Base-by-base conservation (phyloP, 1,140 invertebrate genomes). In the Ceratoteleas bidentatus region DNA sequence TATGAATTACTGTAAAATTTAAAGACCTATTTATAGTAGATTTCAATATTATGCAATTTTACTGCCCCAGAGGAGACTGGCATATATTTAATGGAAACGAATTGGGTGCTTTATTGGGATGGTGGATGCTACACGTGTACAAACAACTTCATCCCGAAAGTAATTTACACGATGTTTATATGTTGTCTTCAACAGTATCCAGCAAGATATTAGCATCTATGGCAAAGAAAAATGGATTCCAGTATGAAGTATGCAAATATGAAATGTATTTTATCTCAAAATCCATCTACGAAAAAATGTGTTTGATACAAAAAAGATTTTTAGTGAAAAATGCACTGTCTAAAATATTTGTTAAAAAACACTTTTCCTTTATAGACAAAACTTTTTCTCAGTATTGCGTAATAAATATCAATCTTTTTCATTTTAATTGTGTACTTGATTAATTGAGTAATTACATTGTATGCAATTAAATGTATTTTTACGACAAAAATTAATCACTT, bases 1-100 rank as follows among this genome's bases (percentile, higher is more conserved):
- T n/a, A n/a, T n/a, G n/a, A n/a, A n/a, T n/a, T n/a, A n/a, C n/a
- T n/a, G n/a, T n/a, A n/a, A n/a, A n/a, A n/a, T n/a, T n/a, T n/a
- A n/a, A n/a, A n/a, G n/a, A n/a, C n/a, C n/a, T n/a, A n/a, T n/a
- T n/a, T n/a, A n/a, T n/a, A n/a, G n/a, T n/a, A n/a, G n/a, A 43
- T 43, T 43, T 10, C 6, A 43, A 43, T n/a, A 6, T 10, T 43
- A 4, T 43, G n/a, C 40, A 11, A 54, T 32, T 15, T 38, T 47
- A 50, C 4, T 40, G 0, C 68, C 68, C 14, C 47, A 95, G 94
- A 84, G 94, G 93, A 1, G 92, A 94, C 65, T 99, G 98, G 97
- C 95, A 96, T 85, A 93, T 99, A 8, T 99, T 99, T 87, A 96
- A 93, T 58, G 99, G 99, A 33, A 99, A 99, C 90, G 98, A 99